Conservation (phyloP, 2,888 invertebrate species). For the Hylaea fasciaria region DNA sequence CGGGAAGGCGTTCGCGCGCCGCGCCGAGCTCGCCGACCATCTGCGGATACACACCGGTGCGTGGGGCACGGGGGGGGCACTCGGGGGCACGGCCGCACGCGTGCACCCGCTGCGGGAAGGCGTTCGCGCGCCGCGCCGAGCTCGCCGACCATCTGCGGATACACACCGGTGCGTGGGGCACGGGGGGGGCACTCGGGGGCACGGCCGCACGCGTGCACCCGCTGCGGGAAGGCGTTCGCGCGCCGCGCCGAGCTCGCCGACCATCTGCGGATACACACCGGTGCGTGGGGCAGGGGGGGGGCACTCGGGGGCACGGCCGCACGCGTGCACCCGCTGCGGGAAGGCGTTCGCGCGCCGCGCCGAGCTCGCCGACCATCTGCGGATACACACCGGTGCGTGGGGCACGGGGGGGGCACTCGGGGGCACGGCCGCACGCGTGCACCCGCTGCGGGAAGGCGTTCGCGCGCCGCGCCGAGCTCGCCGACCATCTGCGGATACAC, state of each 20-base stretch:
- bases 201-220: constrained; percentile 88
- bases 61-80: constrained; percentile 90
- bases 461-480: too few relatives aligned
- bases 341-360: constrained; percentile 91
- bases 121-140: constrained; percentile 90
- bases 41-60: constrained; percentile 90
- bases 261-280: constrained; percentile 92
- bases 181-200: constrained; percentile 90
- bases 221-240: constrained; percentile 90
- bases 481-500: too few relatives aligned
- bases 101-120: constrained; percentile 88
- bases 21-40: constrained; percentile 92
- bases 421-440: too few relatives aligned
- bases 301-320: constrained; percentile 90
- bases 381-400: constrained; percentile 88
- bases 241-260: constrained; percentile 91
- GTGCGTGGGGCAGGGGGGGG: constrained; percentile 88
- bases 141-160: constrained; percentile 92
- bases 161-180: constrained; percentile 90
- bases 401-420: too few relatives aligned
- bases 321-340: constrained; percentile 88
- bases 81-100: constrained; percentile 89
- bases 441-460: too few relatives aligned
- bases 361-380: constrained; percentile 91
- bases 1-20: constrained; percentile 89